These are phyloP conservation scores for Pogonomyrmex barbatus DNA, from an alignment of 1,140 invertebrate genomes.

Conservation along the genomic window DNA sequence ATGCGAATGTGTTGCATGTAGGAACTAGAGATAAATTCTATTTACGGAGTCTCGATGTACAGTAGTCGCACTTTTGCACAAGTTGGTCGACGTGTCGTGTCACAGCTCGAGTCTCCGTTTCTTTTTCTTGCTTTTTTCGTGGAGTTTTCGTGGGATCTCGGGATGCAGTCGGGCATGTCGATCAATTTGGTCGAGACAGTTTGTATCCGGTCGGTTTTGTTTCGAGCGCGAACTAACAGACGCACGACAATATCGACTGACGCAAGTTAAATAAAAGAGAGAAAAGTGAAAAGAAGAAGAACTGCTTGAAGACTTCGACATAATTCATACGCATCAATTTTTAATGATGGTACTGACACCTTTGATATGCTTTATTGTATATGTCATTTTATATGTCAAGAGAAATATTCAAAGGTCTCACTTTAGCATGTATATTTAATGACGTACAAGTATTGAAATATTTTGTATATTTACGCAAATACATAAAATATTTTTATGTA, in stretches of 20 bases:
- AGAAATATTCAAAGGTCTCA: background rate
- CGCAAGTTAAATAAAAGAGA: conserved; percentile 10
- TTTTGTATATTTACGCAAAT: background rate
- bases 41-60: conserved; percentile 65
- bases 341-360: conserved; percentile 22
- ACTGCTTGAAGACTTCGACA: background rate
- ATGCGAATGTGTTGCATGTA: background rate
- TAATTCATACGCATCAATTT: conserved; percentile 49
- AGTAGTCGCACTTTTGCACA: conserved; percentile 59
- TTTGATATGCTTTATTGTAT: background rate
- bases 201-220: conserved; percentile 68
- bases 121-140: conserved; percentile 42
- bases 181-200: conserved; percentile 68
- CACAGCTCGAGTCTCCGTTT: background rate
- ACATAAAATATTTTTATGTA: background rate
- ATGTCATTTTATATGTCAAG: background rate
- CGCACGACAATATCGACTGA: conserved; percentile 54
- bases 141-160: conserved; percentile 27
- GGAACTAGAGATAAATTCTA: conserved; percentile 64
- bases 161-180: conserved; percentile 56
- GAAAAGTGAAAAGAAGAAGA: conserved; percentile 40
- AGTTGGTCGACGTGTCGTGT: conserved; percentile 13
- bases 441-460: background rate
- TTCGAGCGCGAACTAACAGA: conserved; percentile 49
- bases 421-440: background rate